Base-by-base conservation (phyloP, 1,140 invertebrate species). In the Atta colombica region DNA sequence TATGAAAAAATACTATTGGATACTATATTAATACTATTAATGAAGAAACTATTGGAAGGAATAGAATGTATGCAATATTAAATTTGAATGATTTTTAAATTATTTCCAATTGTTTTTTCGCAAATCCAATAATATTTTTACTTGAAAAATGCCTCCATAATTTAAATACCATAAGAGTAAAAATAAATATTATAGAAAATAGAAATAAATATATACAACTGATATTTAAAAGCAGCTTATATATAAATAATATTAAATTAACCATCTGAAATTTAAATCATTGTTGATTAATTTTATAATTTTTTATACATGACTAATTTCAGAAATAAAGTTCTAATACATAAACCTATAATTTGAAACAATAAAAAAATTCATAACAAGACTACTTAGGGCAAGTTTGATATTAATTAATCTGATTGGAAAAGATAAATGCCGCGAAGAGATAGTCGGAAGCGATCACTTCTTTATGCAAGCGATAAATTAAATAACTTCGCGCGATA, bases 261-360 rank as follows among this genome's bases (percentile, higher is more conserved):
- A 18, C 28, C 16, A 16, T 35, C 49, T 49, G 35, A 39, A 39
- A 63, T 31, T 31, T 31, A 63, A 63, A 63, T 3, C 2, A 6
- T 58, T 8, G 10, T 63, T 31, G 12, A 63, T 16, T 53, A 18
- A 35, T 35, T 65, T 65, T 4, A 35, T n/a, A 12, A 66, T 35
- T 66, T 35, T 16, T 8, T 65, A n/a, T 10, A 66, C 2, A 2
- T 63, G 3, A 25, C 16, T 35, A 28, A 35, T 66, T 63, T 63
- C 18, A 18, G 18, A 71, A 71, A 71, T 51, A 10, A 69, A 69
- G 6, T 69, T 69, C n/a, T 14, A 69, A 16, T 45, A 49, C 21
- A 8, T 39, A 28, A 10, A 72, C 0, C 1, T 51, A 45, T 45
- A 31, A 72, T 45, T 69, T 69, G 6, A 53, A 8, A 53, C 25